Evolutionary conservation across 2,888 invertebrate genomes (phyloP).

Genomic region (Ophraella communa): DNA sequence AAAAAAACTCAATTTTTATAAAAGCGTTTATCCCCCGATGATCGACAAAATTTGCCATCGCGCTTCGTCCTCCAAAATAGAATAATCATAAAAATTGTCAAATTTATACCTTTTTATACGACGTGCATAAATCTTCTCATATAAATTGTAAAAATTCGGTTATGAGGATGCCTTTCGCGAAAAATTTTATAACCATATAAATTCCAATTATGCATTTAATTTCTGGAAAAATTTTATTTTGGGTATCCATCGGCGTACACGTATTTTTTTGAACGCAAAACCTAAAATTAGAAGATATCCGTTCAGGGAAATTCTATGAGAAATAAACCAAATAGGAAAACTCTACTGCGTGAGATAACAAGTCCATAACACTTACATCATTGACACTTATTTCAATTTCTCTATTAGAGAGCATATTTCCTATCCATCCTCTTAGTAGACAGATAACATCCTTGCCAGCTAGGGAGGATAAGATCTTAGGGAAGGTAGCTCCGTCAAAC

Average conservation of each 20-base stretch:
- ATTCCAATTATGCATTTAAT: constrained; percentile 20
- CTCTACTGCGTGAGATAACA: too few relatives aligned
- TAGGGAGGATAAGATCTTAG: too few relatives aligned
- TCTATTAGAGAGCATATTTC: not conserved
- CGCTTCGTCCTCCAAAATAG: not conserved
- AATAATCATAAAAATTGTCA: constrained; percentile 6
- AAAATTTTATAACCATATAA: constrained; percentile 15
- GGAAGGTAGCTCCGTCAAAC: too few relatives aligned
- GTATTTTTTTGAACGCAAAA: not conserved
- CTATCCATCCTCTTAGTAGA: not conserved
- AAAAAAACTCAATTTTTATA: not conserved
- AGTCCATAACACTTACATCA: too few relatives aligned
- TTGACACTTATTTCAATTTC: too few relatives aligned
- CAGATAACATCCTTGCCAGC: too few relatives aligned
- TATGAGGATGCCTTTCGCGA: not conserved
- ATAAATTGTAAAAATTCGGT: constrained; percentile 18
- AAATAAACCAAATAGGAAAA: too few relatives aligned
- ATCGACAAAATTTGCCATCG: not conserved
- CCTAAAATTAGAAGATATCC: too few relatives aligned
- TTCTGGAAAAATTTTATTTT: constrained; percentile 11
- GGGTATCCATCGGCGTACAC: not conserved
- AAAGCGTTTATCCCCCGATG: not conserved
- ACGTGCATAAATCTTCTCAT: constrained; percentile 13
- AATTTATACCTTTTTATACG: not conserved
- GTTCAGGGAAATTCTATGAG: too few relatives aligned